phyloP scores from a whole-genome alignment of 2,797 vertebrate species.

The Scolopax bukidnonensis region DNA sequence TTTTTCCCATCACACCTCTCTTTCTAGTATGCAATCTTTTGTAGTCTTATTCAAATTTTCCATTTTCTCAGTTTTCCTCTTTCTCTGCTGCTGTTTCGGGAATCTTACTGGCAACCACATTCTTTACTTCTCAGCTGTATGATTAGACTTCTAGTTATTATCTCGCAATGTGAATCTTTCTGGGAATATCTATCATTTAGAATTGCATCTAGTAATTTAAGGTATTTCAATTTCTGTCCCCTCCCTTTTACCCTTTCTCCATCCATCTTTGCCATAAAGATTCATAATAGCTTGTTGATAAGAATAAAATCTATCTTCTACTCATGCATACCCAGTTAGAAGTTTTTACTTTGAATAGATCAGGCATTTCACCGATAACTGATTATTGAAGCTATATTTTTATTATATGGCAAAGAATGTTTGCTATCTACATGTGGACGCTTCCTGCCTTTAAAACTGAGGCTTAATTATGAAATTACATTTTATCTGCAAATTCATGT shows the following conservation, averaged over 20 bases:
- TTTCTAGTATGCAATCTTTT: background rate
- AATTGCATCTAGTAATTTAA: background rate
- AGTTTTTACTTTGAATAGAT: background rate
- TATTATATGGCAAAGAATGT: background rate
- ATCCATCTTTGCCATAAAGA: background rate
- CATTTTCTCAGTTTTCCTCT: background rate
- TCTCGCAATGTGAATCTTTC: background rate
- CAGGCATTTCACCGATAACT: background rate
- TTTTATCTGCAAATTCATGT: background rate
- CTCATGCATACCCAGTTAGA: background rate
- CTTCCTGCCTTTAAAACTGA: background rate
- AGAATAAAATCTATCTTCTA: background rate
- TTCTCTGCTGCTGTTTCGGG: background rate
- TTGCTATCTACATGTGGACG: background rate
- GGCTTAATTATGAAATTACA: background rate
- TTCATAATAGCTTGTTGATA: background rate
- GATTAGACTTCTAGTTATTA: constrained; percentile 6
- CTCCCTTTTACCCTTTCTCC: background rate
- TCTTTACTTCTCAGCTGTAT: background rate
- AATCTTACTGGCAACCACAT: background rate
- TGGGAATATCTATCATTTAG: background rate
- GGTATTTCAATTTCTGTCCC: background rate
- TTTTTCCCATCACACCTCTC: background rate
- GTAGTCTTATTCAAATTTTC: background rate
- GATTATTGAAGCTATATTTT: background rate